Percentiles rank a stretch among this genome's conserved stretches.
Conservation (phyloP, 1,140 invertebrate genomes). For the Sipha flava region DNA sequence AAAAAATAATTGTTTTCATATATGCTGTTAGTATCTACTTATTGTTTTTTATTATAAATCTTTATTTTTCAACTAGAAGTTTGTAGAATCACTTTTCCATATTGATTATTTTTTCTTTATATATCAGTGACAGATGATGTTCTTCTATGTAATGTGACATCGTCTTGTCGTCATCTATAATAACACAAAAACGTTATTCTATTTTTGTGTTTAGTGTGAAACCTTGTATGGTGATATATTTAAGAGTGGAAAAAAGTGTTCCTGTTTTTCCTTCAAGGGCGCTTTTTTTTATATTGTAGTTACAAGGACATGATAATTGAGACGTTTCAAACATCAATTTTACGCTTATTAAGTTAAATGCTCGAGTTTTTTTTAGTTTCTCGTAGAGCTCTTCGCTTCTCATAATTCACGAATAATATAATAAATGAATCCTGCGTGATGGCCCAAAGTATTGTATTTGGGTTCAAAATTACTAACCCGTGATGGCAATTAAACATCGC, state of each 20-base stretch:
- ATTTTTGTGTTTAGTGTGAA: background rate
- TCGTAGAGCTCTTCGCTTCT: background rate
- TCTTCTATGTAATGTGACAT: background rate
- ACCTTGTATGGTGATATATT: background rate
- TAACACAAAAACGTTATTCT: background rate
- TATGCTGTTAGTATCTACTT: background rate
- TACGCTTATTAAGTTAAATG: constrained; percentile 25
- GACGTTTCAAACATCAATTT: constrained; percentile 26
- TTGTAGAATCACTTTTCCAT: background rate
- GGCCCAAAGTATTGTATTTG: background rate
- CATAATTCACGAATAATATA: background rate
- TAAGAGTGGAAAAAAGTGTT: background rate
- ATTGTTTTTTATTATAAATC: background rate
- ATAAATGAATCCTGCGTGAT: background rate
- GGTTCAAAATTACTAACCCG: background rate
- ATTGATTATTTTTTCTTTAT: background rate
- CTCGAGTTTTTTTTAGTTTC: background rate
- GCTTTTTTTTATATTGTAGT: background rate
- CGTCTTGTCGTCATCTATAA: background rate
- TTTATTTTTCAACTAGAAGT: background rate
- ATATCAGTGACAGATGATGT: background rate
- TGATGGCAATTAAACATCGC: background rate
- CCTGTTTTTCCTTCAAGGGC: constrained; percentile 22
- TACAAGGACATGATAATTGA: constrained; percentile 25
- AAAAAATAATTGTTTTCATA: background rate